Base-by-base conservation (phyloP, 2,888 invertebrate genomes). In the Sepiola atlantica region DNA sequence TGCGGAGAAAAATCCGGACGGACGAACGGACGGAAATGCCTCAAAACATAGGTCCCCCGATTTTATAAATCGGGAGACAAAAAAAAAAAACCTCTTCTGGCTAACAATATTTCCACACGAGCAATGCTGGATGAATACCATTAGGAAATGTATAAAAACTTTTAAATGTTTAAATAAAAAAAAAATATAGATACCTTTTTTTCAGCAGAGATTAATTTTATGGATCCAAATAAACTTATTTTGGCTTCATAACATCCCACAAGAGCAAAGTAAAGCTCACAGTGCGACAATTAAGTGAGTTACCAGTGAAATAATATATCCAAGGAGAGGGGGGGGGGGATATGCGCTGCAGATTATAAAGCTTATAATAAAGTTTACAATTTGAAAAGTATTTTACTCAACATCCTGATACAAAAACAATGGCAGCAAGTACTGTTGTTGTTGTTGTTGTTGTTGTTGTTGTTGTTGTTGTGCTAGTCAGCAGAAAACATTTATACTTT, bases 161-260 rank as follows among this genome's bases (percentile, higher is more conserved):
- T 45, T 45, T 4, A 45, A 45, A 45, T 45, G 45, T 45, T 45
- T 45, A 45, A 45, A 45, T 8, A 45, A 45, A 45, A 45, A 45
- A 45, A 77, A 77, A 77, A 77, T n/a, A n/a, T 77, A 77, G n/a
- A 77, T 77, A 77, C 77, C 77, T 77, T 77, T 20, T 77, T n/a
- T n/a, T n/a, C 57, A 57, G 57, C 21, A 24, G 21, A 21, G 57
- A 21, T 24, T 16, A 21, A 1, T 21, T 57, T 57, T 57, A 57
- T 57, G 21, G 6, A 20, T 57, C 57, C 14, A 57, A 57, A 57
- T 24, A 21, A 18, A 28, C 8, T 14, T 77, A n/a, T n/a, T 77
- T 77, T n/a, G 10, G 10, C 16, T 77, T 14, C 77, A n/a, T 77
- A 16, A 32, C n/a, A 16, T n/a, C 16, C 1, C 16, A 32, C n/a